Base-by-base conservation (phyloP, 2,797 vertebrate species). In the Phyllotis vaccarum region DNA sequence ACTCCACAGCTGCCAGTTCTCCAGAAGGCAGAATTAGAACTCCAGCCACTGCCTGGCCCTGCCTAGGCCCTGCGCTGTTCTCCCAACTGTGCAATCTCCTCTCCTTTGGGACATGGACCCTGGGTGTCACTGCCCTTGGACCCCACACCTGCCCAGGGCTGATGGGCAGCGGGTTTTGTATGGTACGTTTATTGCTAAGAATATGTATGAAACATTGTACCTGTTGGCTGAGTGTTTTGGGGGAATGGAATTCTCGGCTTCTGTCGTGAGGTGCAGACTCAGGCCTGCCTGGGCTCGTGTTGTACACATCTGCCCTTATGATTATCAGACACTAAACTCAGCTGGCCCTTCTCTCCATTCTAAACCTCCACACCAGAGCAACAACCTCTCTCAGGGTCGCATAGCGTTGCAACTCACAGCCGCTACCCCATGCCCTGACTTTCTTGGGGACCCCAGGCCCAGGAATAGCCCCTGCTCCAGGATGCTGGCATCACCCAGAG, bases 141-240 rank as follows among this genome's bases (percentile, higher is more conserved):
- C 78, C 70, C 52, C 5, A 31, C 8, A 54, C 70, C 92, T 79
- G 37, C 81, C 87, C 52, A 6, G 75, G 80, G 2, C 62, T 37
- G 70, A 91, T 21, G 90, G 90, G 80, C 27, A 91, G 80, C 10
- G 2, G 74, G 54, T 96, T 97, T 96, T 97, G 96, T 97, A 96
- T 74, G 96, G 97, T 97, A 97, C 96, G 8, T 78, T 89, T 89
- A 75, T 19, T 78, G 90, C 87, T 83, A 49, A 0, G 22, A 49
- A 89, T 81, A 97, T 95, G 95, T 81, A 97, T 95, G 95, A 96
- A 96, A 89, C 93, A 64, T 40, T 52, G 34, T 86, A 78, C 60
- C n/a, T 31, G 89, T n/a, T 3, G 74, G 17, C 93, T 14, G 37
- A 19, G 19, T 70, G 87, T 90, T 70, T 52, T 27, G 31, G 60